Base-by-base conservation (phyloP, 2,113 vertebrate genomes). In the Bostrychus sinensis region DNA sequence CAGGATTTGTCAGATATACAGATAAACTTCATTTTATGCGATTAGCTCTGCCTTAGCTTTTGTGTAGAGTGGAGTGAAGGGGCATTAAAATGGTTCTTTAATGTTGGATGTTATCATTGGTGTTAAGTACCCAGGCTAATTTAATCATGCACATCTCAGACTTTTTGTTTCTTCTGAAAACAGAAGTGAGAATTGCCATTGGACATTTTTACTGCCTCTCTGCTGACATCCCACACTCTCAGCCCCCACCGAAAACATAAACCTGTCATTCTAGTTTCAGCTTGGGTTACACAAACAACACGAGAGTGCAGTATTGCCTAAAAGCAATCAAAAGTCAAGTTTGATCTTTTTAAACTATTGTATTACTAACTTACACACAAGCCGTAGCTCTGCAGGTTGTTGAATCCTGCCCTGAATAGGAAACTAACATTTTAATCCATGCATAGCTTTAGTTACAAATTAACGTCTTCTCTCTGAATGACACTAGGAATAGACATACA, bases 231-330 rank as follows among this genome's bases (percentile, higher is more conserved):
- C 67, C 58, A 50, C 57, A 62, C 78, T 53, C 82, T 81, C 87
- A 80, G 22, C 74, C 81, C 56, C 79, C 66, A 23, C 72, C 75
- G 80, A 79, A n/a, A 70, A 59, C n/a, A 20, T 51, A 62, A 92
- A 92, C 92, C 82, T 50, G 91, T 86, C 63, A 2, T 53, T 64
- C 90, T 72, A 80, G 91, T 92, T 92, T 86, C 72, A 56, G 57
- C n/a, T 58, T 69, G 1, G 23, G 54, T 82, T 65, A 50, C 81
- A 70, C 70, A 89, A 81, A 67, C 70, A 70, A 54, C 38, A 51
- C 66, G 32, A n/a, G 3, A 2, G 22, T 12, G 1, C 28, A 9
- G 41, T 30, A 45, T 34, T 56, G 25, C 57, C 71, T 56, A 26
- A 50, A 74, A 62, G 25, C 39, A 3, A 22, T 17, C 53, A 37